Conservation (phyloP, 2,113 vertebrate species). For the Myxocyprinus asiaticus region DNA sequence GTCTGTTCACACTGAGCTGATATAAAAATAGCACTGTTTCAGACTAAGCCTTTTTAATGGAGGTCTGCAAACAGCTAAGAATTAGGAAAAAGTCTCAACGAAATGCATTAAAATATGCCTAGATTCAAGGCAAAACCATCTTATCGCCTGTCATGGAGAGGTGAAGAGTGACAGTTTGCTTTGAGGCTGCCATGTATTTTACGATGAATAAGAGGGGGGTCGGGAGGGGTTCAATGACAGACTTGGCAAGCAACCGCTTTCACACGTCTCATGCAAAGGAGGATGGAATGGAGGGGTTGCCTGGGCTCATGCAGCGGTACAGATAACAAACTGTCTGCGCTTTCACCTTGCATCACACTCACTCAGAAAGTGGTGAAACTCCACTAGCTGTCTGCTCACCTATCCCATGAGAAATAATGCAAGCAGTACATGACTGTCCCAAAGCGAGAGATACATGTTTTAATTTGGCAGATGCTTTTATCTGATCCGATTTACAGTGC, state of each 20-base stretch:
- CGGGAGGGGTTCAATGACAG: neutral
- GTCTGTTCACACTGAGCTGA: too few species aligned
- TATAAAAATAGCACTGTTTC: neutral
- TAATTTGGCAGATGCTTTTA: neutral
- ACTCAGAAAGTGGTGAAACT: neutral
- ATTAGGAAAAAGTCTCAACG: too few species aligned
- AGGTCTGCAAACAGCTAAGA: neutral
- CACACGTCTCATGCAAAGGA: neutral
- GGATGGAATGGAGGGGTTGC: neutral
- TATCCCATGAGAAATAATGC: neutral
- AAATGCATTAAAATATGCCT: too few species aligned
- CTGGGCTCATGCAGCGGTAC: constrained; percentile 12
- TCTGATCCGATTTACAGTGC: neutral
- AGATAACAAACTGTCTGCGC: constrained; percentile 43
- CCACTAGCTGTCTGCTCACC: neutral
- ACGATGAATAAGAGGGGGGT: too few species aligned
- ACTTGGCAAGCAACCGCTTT: neutral
- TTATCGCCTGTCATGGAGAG: too few species aligned
- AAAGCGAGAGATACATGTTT: neutral
- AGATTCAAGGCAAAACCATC: too few species aligned
- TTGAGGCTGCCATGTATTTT: too few species aligned
- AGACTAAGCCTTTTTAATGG: constrained; percentile 2
- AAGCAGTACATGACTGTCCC: neutral
- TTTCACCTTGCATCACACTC: neutral
- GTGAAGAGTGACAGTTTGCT: neutral